These are phyloP conservation scores for Phoebastria nigripes DNA, from an alignment of 2,797 vertebrate species.

Conservation along the genomic window DNA sequence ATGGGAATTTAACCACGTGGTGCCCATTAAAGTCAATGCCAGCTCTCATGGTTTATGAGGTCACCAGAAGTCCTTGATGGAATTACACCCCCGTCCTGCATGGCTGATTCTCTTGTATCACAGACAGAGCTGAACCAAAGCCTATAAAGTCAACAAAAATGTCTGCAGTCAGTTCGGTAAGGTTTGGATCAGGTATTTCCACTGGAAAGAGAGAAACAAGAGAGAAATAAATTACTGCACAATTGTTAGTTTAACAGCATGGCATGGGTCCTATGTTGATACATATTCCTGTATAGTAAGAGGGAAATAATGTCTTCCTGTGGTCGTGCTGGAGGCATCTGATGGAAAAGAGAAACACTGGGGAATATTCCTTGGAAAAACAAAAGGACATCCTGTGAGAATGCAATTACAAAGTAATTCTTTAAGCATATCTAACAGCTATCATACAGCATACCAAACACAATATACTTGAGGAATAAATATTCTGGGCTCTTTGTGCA, in stretches of 20 bases:
- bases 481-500: neutral
- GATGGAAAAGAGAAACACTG: slow-evolving; percentile 51
- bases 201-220: neutral
- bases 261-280: neutral
- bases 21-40: slow-evolving; percentile 63
- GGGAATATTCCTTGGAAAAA: slow-evolving; percentile 60
- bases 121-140: neutral
- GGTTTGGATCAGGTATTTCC: neutral
- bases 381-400: slow-evolving; percentile 63
- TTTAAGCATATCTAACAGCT: neutral
- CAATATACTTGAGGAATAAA: neutral
- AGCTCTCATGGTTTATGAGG: slow-evolving; percentile 64
- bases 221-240: slow-evolving; percentile 33
- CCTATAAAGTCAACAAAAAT: slow-evolving; percentile 18
- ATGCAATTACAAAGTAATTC: slow-evolving; percentile 12
- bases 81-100: slow-evolving; percentile 42
- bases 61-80: slow-evolving; percentile 62
- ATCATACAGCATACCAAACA: neutral
- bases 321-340: slow-evolving; percentile 23
- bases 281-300: neutral
- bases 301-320: slow-evolving; percentile 64
- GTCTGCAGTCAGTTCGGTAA: neutral
- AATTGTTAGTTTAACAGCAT: slow-evolving; percentile 8
- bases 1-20: slow-evolving; percentile 53
- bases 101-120: neutral